Percentiles rank a stretch among this genome's conserved stretches.
Evolutionary conservation across 2,113 vertebrate genomes (phyloP).

Genomic region (Propithecus coquereli): DNA sequence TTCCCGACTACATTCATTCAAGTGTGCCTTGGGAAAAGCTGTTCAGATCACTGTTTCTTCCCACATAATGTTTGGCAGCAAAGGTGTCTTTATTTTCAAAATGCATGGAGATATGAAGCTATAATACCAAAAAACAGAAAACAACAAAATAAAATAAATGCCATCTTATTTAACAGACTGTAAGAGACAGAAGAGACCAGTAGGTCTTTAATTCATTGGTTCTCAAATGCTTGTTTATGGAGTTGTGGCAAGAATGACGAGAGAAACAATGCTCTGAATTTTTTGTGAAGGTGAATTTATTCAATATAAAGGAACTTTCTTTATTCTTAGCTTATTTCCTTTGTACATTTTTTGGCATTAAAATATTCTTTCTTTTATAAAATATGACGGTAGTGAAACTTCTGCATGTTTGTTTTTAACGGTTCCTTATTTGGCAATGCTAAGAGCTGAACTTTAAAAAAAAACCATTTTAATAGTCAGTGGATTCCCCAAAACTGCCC

Average conservation of each 20-base stretch:
- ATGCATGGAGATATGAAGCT: neutral
- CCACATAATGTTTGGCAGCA: neutral
- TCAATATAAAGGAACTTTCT: neutral
- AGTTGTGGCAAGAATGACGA: neutral
- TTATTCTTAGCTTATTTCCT: neutral
- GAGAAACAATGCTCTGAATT: neutral
- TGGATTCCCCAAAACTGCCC: neutral
- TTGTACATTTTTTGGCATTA: neutral
- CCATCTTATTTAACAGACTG: neutral
- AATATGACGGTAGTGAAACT: neutral
- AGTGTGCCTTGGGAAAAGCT: neutral
- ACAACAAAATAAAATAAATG: neutral
- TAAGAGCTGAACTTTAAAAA: neutral
- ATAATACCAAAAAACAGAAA: neutral
- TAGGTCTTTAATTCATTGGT: neutral
- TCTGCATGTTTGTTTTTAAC: neutral
- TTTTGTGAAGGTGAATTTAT: neutral
- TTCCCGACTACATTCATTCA: constrained; percentile 44
- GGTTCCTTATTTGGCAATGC: neutral
- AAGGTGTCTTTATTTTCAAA: constrained; percentile 47
- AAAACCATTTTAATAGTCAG: neutral
- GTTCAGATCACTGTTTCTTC: neutral
- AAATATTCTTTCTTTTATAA: neutral
- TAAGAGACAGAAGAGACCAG: neutral
- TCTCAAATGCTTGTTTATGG: neutral